Conservation (phyloP, 2,888 invertebrate genomes). For the Synanthedon vespiformis region DNA sequence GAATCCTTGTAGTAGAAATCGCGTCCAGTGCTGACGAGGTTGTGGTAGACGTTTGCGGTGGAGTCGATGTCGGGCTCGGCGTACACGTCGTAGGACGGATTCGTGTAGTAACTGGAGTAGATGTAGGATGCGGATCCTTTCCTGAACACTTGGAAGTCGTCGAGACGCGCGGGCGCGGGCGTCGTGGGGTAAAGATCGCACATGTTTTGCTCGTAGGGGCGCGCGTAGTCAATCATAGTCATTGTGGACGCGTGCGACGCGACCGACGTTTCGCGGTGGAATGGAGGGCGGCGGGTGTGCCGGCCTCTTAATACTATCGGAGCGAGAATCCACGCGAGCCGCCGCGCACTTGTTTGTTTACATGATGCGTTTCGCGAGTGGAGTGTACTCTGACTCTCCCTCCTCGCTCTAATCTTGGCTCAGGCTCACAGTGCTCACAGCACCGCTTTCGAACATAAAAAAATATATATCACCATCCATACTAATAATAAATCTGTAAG, state of each 20-base stretch:
- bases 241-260: conserved; percentile 35
- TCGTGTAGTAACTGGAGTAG: conserved; percentile 51
- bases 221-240: conserved; percentile 61
- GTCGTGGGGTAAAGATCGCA: conserved; percentile 47
- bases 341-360: conserved; percentile 47
- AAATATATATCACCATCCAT: too few species aligned
- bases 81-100: conserved; percentile 42
- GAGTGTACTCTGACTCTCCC: not conserved
- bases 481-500: too few species aligned
- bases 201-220: conserved; percentile 58
- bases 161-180: conserved; percentile 53
- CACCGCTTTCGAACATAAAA: too few species aligned
- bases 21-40: conserved; percentile 33
- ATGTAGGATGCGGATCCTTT: conserved; percentile 47
- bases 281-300: conserved; percentile 13
- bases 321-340: conserved; percentile 23
- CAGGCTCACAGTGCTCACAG: too few species aligned
- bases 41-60: conserved; percentile 50
- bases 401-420: not conserved
- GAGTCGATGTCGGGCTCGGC: conserved; percentile 47
- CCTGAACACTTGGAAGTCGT: conserved; percentile 56
- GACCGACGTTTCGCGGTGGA: conserved; percentile 29
- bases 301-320: not conserved
- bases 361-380: conserved; percentile 12
- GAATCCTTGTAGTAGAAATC: conserved; percentile 50